Evolutionary conservation across 2,888 invertebrate genomes (phyloP).

Genomic region (Eristalis pertinax): DNA sequence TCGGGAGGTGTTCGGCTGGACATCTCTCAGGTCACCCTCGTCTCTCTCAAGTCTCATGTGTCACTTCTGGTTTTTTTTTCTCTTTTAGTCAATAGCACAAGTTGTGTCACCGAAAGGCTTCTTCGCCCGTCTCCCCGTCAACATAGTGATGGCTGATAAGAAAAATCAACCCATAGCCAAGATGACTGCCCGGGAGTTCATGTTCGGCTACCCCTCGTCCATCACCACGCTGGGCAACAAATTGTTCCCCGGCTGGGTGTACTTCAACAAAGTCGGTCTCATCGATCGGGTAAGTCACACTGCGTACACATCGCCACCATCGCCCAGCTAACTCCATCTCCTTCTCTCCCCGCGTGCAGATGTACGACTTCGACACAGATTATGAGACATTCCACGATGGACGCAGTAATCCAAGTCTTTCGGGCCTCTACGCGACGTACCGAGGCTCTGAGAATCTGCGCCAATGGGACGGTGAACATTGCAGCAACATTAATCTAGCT

Average conservation of each 20-base stretch:
- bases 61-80: not conserved
- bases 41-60: not conserved
- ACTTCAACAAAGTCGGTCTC: conserved; percentile 92
- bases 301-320: not conserved
- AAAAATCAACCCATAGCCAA: conserved; percentile 87
- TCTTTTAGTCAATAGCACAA: conserved; percentile 88
- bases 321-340: too few relatives aligned
- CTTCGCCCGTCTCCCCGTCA: conserved; percentile 87
- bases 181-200: conserved; percentile 93
- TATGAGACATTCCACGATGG: conserved; percentile 91
- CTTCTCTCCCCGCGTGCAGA: conserved; percentile 82
- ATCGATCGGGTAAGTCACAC: conserved; percentile 89
- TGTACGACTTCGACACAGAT: conserved; percentile 92
- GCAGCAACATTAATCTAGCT: conserved; percentile 88
- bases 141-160: conserved; percentile 86
- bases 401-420: conserved; percentile 83
- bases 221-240: conserved; percentile 92
- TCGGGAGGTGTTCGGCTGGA: too few relatives aligned
- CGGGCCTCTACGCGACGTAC: conserved; percentile 90
- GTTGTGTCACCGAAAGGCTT: conserved; percentile 86
- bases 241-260: conserved; percentile 91
- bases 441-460: conserved; percentile 87
- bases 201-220: conserved; percentile 93
- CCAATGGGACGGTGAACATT: conserved; percentile 89
- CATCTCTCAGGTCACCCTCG: too few relatives aligned